phyloP scores from a whole-genome alignment of 2,888 invertebrate genomes.

The Marronus borbonicus region DNA sequence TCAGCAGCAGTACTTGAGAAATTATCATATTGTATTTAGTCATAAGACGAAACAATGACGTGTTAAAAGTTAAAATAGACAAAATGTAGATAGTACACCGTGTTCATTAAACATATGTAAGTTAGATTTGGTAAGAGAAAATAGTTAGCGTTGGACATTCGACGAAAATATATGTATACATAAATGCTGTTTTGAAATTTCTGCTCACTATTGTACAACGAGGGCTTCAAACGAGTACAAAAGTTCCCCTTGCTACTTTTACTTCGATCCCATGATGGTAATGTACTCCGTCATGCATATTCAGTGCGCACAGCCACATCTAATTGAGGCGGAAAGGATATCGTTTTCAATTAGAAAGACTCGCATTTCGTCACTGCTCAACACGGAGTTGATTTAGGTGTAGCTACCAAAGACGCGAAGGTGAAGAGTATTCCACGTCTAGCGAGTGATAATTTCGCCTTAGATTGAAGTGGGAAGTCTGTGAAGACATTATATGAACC shows the following conservation, averaged over 20 bases:
- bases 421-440: background rate
- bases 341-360: conserved; percentile 46
- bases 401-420: conserved; percentile 3
- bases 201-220: too few relatives aligned
- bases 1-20: too few relatives aligned
- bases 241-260: conserved; percentile 37
- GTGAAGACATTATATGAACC: conserved; percentile 39
- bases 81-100: too few relatives aligned
- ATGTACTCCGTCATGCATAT: conserved; percentile 42
- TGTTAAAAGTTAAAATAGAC: too few relatives aligned
- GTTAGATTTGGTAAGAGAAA: too few relatives aligned
- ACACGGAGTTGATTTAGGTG: conserved; percentile 15
- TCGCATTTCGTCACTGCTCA: conserved; percentile 11
- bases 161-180: too few relatives aligned
- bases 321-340: conserved; percentile 46
- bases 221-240: background rate
- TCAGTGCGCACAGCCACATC: conserved; percentile 36
- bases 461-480: conserved; percentile 44
- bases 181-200: background rate
- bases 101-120: too few relatives aligned
- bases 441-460: conserved; percentile 37
- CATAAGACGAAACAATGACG: too few relatives aligned
- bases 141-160: too few relatives aligned
- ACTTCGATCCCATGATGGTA: conserved; percentile 4
- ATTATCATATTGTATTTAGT: too few relatives aligned